Evolutionary conservation across 1,140 invertebrate species (phyloP).

Genomic region (Thalassaphorura encarpata): DNA sequence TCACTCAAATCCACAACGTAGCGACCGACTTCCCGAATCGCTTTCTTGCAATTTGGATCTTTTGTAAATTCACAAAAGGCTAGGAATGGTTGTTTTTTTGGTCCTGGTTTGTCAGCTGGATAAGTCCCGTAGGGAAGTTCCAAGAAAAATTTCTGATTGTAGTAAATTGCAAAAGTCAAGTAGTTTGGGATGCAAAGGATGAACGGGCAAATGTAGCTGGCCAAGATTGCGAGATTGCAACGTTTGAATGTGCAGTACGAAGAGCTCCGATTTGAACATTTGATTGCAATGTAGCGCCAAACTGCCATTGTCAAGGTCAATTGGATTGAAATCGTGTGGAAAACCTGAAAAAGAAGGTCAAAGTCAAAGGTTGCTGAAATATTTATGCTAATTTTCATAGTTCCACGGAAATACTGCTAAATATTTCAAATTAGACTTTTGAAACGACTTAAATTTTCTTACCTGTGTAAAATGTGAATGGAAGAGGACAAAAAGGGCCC

Average conservation of each 20-base stretch:
- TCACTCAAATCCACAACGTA: slow-evolving; percentile 36
- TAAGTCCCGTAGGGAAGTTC: too few species aligned
- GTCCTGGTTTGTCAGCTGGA: too few species aligned
- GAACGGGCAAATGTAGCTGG: slow-evolving; percentile 41
- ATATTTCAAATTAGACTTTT: too few species aligned
- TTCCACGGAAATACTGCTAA: too few species aligned
- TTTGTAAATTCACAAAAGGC: too few species aligned
- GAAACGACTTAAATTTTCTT: too few species aligned
- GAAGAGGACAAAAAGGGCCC: slow-evolving; percentile 69
- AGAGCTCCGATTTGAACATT: slow-evolving; percentile 16
- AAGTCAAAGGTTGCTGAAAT: too few species aligned
- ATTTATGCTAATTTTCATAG: too few species aligned
- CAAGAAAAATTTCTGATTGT: background rate
- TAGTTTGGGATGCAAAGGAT: slow-evolving; percentile 47
- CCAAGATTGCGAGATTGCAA: slow-evolving; percentile 35
- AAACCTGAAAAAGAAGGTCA: too few species aligned
- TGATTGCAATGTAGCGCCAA: slow-evolving; percentile 28
- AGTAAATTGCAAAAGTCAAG: slow-evolving; percentile 38
- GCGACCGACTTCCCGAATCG: background rate
- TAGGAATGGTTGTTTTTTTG: too few species aligned
- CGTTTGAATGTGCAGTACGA: slow-evolving; percentile 23
- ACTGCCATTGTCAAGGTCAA: slow-evolving; percentile 30
- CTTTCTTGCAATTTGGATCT: background rate
- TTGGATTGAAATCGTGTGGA: slow-evolving; percentile 31
- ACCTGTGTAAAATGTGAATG: slow-evolving; percentile 61